phyloP scores from a whole-genome alignment of 2,888 invertebrate species.

The Pedicia rivosa region DNA sequence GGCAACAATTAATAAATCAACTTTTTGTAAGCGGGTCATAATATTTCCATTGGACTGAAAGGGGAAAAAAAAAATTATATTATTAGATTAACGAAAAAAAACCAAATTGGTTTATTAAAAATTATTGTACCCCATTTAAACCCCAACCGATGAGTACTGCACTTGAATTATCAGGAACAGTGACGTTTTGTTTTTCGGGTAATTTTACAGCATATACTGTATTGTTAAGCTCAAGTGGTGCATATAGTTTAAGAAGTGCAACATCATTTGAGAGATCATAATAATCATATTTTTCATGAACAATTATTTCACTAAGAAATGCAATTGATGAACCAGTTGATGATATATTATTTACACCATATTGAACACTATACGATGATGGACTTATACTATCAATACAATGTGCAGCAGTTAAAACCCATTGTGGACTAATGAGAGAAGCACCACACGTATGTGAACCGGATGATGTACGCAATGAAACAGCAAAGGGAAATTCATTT shows the following conservation, averaged over 20 bases:
- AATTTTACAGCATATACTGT: constrained; percentile 7
- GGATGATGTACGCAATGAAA: not conserved
- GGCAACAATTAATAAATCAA: constrained; percentile 23
- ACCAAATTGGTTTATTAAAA: constrained; percentile 12
- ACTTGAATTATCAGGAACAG: constrained; percentile 11
- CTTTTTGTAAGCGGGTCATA: constrained; percentile 26
- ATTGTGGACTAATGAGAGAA: constrained; percentile 1
- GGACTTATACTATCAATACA: constrained; percentile 1
- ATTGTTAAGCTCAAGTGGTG: constrained; percentile 13
- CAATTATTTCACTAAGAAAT: constrained; percentile 16
- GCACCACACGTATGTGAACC: constrained; percentile 5
- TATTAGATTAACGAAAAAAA: too few species aligned
- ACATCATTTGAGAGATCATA: constrained; percentile 20
- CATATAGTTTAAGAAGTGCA: constrained; percentile 16
- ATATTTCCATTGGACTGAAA: constrained; percentile 24
- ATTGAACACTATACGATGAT: not conserved
- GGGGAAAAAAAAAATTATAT: not conserved
- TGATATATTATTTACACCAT: constrained; percentile 3
- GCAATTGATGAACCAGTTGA: not conserved
- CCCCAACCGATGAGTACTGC: constrained; percentile 29
- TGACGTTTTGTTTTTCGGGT: constrained; percentile 9
- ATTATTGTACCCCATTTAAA: constrained; percentile 6
- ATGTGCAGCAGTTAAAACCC: constrained; percentile 4
- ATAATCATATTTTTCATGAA: constrained; percentile 21
- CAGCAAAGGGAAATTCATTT: not conserved